A percentile compares a stretch with the other conserved stretches of the same genome.
Evolutionary conservation across 2,888 invertebrate species (phyloP).

Genomic region (Sinopyrophorus schimmeli): DNA sequence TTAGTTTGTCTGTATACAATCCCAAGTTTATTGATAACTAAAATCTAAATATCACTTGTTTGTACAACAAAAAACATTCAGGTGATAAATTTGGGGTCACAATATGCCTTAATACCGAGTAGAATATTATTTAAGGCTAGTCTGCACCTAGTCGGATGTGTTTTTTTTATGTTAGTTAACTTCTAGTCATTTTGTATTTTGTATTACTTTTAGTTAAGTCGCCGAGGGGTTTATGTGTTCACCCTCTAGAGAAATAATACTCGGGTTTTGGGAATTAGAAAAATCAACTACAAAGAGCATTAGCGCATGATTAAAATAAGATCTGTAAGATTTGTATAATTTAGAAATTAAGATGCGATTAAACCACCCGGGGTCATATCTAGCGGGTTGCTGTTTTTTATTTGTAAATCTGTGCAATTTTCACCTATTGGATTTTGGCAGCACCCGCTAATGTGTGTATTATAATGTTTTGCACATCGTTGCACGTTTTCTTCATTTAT

Average conservation of each 20-base stretch:
- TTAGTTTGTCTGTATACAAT: constrained; percentile 36
- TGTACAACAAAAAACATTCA: constrained; percentile 41
- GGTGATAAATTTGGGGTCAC: constrained; percentile 51
- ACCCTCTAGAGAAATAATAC: constrained; percentile 30
- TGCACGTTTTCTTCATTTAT: constrained; percentile 46
- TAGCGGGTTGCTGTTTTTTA: constrained; percentile 38
- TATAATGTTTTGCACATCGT: constrained; percentile 50
- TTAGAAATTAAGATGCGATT: too few species aligned
- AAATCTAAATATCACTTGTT: constrained; percentile 35
- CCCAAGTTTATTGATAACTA: constrained; percentile 34
- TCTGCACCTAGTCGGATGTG: constrained; percentile 48
- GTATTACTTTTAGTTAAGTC: constrained; percentile 39
- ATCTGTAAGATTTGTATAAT: constrained; percentile 1
- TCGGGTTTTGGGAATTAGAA: constrained; percentile 18
- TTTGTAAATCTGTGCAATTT: constrained; percentile 39
- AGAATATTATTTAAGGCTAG: constrained; percentile 49
- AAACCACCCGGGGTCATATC: constrained; percentile 18
- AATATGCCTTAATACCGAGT: constrained; percentile 52
- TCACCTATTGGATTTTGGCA: constrained; percentile 38
- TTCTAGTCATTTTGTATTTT: constrained; percentile 47
- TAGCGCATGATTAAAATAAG: too few species aligned
- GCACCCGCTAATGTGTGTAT: constrained; percentile 47
- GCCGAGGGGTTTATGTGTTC: constrained; percentile 26
- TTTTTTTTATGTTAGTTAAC: constrained; percentile 44
- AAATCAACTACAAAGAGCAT: too few species aligned